Evolutionary conservation across 2,888 invertebrate species (phyloP).

Genomic region (Brachypalpus laphriformis): DNA sequence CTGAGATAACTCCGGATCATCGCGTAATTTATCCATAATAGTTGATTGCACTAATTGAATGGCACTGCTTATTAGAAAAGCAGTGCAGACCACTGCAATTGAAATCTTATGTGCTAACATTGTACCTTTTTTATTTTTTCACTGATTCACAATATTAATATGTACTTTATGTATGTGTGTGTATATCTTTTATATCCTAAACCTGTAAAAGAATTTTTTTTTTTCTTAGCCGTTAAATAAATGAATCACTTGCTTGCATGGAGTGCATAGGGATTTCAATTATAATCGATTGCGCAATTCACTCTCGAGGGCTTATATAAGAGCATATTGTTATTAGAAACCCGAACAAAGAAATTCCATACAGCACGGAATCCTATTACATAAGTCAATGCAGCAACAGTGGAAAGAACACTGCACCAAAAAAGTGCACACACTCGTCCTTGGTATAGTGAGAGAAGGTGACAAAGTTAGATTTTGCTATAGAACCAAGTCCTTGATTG

Average conservation of each 20-base stretch:
- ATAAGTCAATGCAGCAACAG: slow-evolving; percentile 71
- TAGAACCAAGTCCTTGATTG: not conserved
- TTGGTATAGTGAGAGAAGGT: slow-evolving; percentile 24
- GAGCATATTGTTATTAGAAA: slow-evolving; percentile 54
- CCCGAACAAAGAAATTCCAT: slow-evolving; percentile 54
- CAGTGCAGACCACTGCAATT: slow-evolving; percentile 63
- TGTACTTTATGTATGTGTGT: not conserved
- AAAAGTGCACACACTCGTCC: slow-evolving; percentile 66
- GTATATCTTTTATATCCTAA: slow-evolving; percentile 33
- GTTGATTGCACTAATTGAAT: slow-evolving; percentile 81
- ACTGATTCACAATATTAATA: slow-evolving; percentile 44
- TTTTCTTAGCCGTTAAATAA: slow-evolving; percentile 2
- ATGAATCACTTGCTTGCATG: slow-evolving; percentile 37
- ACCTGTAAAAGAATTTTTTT: slow-evolving; percentile 47
- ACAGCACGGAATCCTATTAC: slow-evolving; percentile 57
- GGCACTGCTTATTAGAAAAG: slow-evolving; percentile 52
- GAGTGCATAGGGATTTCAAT: slow-evolving; percentile 56
- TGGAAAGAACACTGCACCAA: slow-evolving; percentile 64
- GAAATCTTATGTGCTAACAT: slow-evolving; percentile 56
- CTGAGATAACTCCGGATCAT: slow-evolving; percentile 88
- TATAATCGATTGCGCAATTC: slow-evolving; percentile 69
- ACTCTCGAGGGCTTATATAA: slow-evolving; percentile 62
- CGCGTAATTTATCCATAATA: slow-evolving; percentile 86
- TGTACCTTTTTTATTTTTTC: slow-evolving; percentile 40
- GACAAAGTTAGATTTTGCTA: slow-evolving; percentile 30